Base-by-base conservation (phyloP, 2,888 invertebrate genomes). In the Spialia ferax region DNA sequence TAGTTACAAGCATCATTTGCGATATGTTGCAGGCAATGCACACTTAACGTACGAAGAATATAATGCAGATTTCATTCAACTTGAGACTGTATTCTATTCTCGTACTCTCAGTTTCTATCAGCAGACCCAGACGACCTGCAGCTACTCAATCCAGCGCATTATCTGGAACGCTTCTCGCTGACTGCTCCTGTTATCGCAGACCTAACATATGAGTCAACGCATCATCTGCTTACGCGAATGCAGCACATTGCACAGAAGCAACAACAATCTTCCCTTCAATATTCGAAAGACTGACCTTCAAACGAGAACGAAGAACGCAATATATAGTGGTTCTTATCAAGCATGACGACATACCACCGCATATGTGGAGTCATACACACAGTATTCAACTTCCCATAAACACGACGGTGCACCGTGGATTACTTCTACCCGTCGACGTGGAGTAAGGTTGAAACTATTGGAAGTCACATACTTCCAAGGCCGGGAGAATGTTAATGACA, bases 391-490 rank as follows among this genome's bases (percentile, higher is more conserved):
- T 23, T n/a, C 15, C 57, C n/a, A n/a, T 22, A 42, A 10, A n/a
- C 20, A 11, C 6, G 57, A 59, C n/a, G 42, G 42, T n/a, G 23
- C 22, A 13, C 4, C n/a, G 4, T 6, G 23, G 7, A 42, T 42
- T 13, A 23, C 23, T 15, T 26, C 8, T 54, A 15, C 54, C 15
- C 1, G n/a, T 26, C 13, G 2, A 26, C 8, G 8, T 15, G 4
- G 26, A n/a, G 6, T 54, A 23, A 5, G 1, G n/a, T 54, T 26
- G 54, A 15, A 26, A 54, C 15, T 18, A 6, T 54, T 26, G 54
- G 26, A 26, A 54, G 42, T 18, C 15, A 18, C n/a, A 10, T 26
- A 26, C 23, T 54, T 54, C 54, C 54, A 54, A 54, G 54, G 54
- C 26, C 54, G 54, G 54, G 54, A 26, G 23, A 0, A 54, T 54